A percentile compares a stretch with the other conserved stretches of the same genome.
Evolutionary conservation across 2,888 invertebrate species (phyloP).

Genomic region (Halictus ligatus): DNA sequence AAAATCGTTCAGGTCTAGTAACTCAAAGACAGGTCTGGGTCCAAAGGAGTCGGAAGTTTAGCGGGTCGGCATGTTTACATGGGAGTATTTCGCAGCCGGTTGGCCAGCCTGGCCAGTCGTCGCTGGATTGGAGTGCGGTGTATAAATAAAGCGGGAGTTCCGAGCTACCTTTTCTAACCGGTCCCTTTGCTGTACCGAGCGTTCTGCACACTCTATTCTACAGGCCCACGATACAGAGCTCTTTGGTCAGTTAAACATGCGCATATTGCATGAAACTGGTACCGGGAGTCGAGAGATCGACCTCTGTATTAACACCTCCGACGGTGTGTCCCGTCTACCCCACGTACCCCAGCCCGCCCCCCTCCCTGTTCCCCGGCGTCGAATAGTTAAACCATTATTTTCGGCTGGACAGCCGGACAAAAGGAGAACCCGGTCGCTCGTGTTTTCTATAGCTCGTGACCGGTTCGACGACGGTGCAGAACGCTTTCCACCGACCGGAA

Average conservation of each 20-base stretch:
- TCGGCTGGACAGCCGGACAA: conserved; percentile 75
- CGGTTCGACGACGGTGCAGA: conserved; percentile 24
- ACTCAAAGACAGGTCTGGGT: conserved; percentile 46
- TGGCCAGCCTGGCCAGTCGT: conserved; percentile 57
- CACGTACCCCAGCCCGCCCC: background rate
- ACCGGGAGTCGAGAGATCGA: conserved; percentile 81
- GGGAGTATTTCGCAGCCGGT: conserved; percentile 60
- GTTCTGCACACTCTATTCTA: conserved; percentile 67
- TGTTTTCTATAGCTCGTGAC: conserved; percentile 52
- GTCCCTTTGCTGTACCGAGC: conserved; percentile 57
- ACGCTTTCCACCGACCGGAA: conserved; percentile 38
- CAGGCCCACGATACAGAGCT: conserved; percentile 76
- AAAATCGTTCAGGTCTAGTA: conserved; percentile 24
- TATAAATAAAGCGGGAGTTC: conserved; percentile 72
- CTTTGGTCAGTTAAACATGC: conserved; percentile 84
- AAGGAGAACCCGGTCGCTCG: conserved; percentile 66
- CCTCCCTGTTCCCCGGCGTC: conserved; percentile 63
- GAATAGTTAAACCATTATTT: conserved; percentile 80
- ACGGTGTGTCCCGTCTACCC: conserved; percentile 45
- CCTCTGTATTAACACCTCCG: conserved; percentile 84
- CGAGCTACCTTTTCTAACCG: conserved; percentile 56
- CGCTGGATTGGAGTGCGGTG: conserved; percentile 70
- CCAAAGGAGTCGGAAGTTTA: conserved; percentile 61
- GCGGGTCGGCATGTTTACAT: conserved; percentile 66
- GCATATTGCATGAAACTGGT: conserved; percentile 84